Conservation (phyloP, 2,113 vertebrate genomes). For the Calonectris borealis region DNA sequence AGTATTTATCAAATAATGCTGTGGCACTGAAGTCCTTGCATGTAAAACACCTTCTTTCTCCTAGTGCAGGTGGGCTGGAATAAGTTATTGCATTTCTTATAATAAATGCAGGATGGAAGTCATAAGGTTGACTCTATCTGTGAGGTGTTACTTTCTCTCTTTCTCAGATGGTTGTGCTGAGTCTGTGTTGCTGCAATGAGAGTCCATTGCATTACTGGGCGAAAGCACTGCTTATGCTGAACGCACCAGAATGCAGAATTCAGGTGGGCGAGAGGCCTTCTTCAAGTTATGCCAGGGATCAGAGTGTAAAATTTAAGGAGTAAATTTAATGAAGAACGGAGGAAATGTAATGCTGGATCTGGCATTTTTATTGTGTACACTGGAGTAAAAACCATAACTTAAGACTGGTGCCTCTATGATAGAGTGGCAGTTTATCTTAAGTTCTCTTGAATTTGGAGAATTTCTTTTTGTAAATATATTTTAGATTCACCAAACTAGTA, state of each 20-base stretch:
- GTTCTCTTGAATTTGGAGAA: neutral
- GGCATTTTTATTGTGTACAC: neutral
- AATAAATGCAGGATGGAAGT: neutral
- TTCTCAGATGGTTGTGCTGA: neutral
- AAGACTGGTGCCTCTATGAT: neutral
- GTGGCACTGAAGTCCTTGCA: neutral
- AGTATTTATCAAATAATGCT: neutral
- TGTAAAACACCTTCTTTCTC: neutral
- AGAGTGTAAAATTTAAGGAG: neutral
- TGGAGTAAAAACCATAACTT: neutral
- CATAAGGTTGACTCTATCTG: neutral
- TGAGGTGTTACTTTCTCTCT: neutral
- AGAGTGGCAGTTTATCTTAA: neutral
- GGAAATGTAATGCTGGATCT: neutral
- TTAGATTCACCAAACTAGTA: neutral
- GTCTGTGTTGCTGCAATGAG: neutral
- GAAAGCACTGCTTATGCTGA: neutral
- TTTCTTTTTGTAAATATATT: neutral
- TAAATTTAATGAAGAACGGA: neutral
- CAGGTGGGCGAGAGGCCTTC: rapidly evolving
- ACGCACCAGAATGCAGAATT: neutral
- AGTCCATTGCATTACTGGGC: neutral
- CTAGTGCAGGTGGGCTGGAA: neutral
- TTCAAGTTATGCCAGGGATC: neutral
- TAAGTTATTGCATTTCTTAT: neutral